Percentiles rank a stretch among this genome's conserved stretches.
Conservation (phyloP, 2,888 invertebrate species). For the Orthosia gracilis region DNA sequence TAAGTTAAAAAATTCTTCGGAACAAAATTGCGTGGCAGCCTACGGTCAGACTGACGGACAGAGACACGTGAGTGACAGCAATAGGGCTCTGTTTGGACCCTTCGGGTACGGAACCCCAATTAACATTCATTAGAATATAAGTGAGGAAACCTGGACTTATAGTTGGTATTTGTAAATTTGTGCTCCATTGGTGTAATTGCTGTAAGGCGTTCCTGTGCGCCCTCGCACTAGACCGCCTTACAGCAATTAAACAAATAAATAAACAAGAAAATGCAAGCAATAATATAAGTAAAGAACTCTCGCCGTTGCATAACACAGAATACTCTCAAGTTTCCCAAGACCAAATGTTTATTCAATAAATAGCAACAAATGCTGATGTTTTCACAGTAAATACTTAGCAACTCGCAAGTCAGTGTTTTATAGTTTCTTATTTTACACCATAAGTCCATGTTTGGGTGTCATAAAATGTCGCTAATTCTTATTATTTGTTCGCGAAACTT, state of each 20-base stretch:
- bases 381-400: conserved; percentile 76
- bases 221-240: too few relatives aligned
- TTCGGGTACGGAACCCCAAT: neutral
- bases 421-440: conserved; percentile 71
- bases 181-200: too few relatives aligned
- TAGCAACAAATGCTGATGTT: conserved; percentile 66
- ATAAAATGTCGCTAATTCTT: conserved; percentile 81
- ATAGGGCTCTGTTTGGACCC: too few relatives aligned
- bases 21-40: too few relatives aligned
- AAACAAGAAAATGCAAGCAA: neutral
- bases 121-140: neutral
- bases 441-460: conserved; percentile 71
- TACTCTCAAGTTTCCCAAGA: conserved; percentile 44
- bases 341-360: conserved; percentile 68
- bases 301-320: conserved; percentile 27
- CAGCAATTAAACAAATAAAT: too few relatives aligned
- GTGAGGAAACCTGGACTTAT: too few relatives aligned
- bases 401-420: conserved; percentile 73
- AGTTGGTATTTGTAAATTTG: too few relatives aligned
- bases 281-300: conserved; percentile 3
- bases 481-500: conserved; percentile 81
- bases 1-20: too few relatives aligned
- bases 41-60: too few relatives aligned
- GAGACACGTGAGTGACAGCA: too few relatives aligned
- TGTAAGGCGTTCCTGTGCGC: too few relatives aligned